These are phyloP conservation scores for Gorsachius magnificus DNA, from an alignment of 2,797 vertebrate species.

Conservation along the genomic window DNA sequence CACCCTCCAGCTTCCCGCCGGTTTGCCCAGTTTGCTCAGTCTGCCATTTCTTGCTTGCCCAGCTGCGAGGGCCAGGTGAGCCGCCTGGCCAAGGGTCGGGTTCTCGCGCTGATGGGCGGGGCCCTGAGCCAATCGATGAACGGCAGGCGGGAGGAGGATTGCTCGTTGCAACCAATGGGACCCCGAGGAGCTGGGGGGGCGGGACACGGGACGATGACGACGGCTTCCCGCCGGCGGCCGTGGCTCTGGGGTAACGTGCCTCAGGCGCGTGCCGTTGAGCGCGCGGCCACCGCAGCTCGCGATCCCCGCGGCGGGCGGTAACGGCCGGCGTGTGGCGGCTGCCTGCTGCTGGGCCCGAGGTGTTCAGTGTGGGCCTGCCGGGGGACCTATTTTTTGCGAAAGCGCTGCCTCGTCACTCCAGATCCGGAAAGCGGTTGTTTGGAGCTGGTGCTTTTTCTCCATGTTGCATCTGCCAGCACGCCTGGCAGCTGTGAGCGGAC, in stretches of 20 bases:
- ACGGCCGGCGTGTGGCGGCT: neutral
- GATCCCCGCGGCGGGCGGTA: neutral
- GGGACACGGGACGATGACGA: too few species aligned
- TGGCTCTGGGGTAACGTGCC: accelerated
- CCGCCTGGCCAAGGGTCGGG: accelerated
- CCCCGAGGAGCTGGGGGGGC: neutral
- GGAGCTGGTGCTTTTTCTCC: neutral
- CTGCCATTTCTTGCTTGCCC: accelerated
- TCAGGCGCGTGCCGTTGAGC: accelerated
- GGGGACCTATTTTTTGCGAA: accelerated
- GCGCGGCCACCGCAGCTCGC: too few species aligned
- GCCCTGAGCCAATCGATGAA: neutral
- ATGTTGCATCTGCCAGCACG: accelerated
- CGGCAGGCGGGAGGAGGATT: neutral
- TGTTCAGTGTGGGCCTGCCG: accelerated
- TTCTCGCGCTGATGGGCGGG: neutral
- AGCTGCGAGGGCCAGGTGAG: too few species aligned
- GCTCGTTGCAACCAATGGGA: neutral
- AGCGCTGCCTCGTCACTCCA: accelerated
- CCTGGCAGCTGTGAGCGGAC: neutral
- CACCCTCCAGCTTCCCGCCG: neutral
- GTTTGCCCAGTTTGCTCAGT: neutral
- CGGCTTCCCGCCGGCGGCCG: too few species aligned
- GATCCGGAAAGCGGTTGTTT: neutral
- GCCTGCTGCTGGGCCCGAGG: too few species aligned